Base-by-base conservation (phyloP, 2,797 vertebrate genomes). In the Coranthus polyacanthus region DNA sequence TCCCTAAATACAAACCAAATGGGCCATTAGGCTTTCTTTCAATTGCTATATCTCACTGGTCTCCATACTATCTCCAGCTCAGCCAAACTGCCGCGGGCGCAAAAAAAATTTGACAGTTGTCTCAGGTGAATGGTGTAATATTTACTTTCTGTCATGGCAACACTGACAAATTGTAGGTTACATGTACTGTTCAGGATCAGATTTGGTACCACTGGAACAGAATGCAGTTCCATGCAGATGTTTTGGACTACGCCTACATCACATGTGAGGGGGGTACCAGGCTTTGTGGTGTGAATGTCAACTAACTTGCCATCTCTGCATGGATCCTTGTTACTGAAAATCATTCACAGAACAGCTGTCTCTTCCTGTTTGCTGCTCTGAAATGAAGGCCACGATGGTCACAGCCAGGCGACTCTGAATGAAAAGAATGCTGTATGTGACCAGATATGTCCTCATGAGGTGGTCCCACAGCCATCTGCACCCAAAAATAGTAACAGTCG, bases 131-230 rank as follows among this genome's bases (percentile, higher is more conserved):
- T 44, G 36, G 26, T 65, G 45, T n/a, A 73, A 80, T 78, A 78
- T 82, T 85, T 82, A 56, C 64, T 77, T 55, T 79, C 24, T 79
- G 67, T 66, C 63, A 72, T 75, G 64, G 67, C 59, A 80, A 78
- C 61, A 60, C 32, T 18, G 53, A 59, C 55, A 51, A 18, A 34
- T 50, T 69, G 18, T 26, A 62, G 20, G 55, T 41, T 58, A 18
- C 36, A 26, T n/a, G 13, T 13, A 46, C 11, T 12, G 21, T 43
- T 39, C 18, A 55, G 26, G 29, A 59, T 56, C 2, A 65, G 45
- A 60, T 51, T 47, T 10, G 47, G 44, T 43, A 47, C 37, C 15
- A 12, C n/a, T 68, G 16, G 34, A 50, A 24, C n/a, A 42, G 56
- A 60, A 62, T 36, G 20, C 5, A 50, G 3, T 34, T 29, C 16